Conservation (phyloP, 2,888 invertebrate species). For the Hypolimnas misippus region DNA sequence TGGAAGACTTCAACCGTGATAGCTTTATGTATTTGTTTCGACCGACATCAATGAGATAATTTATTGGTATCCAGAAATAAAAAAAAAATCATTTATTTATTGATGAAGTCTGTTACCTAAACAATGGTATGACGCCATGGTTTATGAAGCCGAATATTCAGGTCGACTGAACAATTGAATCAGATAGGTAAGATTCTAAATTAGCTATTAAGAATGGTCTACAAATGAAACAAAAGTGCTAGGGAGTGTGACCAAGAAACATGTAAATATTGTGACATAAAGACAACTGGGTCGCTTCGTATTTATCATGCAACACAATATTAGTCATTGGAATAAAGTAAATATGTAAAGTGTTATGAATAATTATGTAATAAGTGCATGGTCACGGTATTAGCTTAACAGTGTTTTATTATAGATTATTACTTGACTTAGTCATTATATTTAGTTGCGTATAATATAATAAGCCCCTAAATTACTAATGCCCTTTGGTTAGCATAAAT, state of each 20-base stretch:
- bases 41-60: slow-evolving; percentile 10
- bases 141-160: slow-evolving; percentile 74
- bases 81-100: slow-evolving; percentile 2
- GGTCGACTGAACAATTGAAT: slow-evolving; percentile 77
- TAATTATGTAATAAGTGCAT: slow-evolving; percentile 43
- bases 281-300: slow-evolving; percentile 67
- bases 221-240: slow-evolving; percentile 72
- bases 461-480: not conserved
- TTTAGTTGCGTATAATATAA: not conserved
- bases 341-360: slow-evolving; percentile 44
- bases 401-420: slow-evolving; percentile 1
- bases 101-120: slow-evolving; percentile 39
- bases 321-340: slow-evolving; percentile 60
- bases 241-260: slow-evolving; percentile 67
- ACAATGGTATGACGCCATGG: slow-evolving; percentile 71
- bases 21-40: slow-evolving; percentile 39
- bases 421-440: not conserved
- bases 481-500: too few relatives aligned
- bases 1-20: slow-evolving; percentile 53
- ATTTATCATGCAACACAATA: slow-evolving; percentile 63
- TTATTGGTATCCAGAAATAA: slow-evolving; percentile 9
- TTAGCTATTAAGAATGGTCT: slow-evolving; percentile 70
- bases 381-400: slow-evolving; percentile 13
- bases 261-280: slow-evolving; percentile 60
- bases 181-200: slow-evolving; percentile 75